A percentile compares a stretch with the other conserved stretches of the same genome.
These are phyloP conservation scores for Caenorhabditis doughertyi DNA, from an alignment of 2,888 invertebrate species.

Conservation along the genomic window DNA sequence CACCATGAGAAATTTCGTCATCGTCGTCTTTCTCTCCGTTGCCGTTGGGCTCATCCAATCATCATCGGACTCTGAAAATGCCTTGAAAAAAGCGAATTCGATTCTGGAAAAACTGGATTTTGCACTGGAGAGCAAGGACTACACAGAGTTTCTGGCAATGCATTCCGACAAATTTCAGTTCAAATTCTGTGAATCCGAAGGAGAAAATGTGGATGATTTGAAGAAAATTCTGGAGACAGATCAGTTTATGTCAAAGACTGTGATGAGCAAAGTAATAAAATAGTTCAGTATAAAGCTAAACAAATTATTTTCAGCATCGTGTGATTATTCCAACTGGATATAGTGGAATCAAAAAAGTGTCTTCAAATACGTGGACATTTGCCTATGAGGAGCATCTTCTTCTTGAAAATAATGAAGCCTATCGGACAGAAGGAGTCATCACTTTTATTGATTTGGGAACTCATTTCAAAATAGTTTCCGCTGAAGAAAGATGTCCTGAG, in stretches of 20 bases:
- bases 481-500: conserved; percentile 4
- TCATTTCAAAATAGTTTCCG: neutral
- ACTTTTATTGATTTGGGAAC: neutral
- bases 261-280: conserved; percentile 11
- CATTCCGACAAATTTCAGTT: conserved; percentile 5
- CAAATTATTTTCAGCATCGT: neutral
- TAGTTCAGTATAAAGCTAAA: neutral
- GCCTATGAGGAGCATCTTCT: conserved; percentile 4
- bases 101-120: conserved; percentile 17
- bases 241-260: neutral
- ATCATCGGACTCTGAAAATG: neutral
- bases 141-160: conserved; percentile 1
- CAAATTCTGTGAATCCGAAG: conserved; percentile 4
- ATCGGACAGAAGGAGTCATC: neutral
- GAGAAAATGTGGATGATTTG: conserved; percentile 8
- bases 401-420: neutral
- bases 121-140: neutral
- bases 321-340: neutral
- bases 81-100: neutral
- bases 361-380: neutral
- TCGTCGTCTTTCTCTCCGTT: neutral
- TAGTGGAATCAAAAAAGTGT: neutral
- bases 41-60: neutral
- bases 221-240: conserved; percentile 14
- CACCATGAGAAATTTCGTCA: neutral